phyloP scores from a whole-genome alignment of 2,113 vertebrate species.

The Ochotona princeps region DNA sequence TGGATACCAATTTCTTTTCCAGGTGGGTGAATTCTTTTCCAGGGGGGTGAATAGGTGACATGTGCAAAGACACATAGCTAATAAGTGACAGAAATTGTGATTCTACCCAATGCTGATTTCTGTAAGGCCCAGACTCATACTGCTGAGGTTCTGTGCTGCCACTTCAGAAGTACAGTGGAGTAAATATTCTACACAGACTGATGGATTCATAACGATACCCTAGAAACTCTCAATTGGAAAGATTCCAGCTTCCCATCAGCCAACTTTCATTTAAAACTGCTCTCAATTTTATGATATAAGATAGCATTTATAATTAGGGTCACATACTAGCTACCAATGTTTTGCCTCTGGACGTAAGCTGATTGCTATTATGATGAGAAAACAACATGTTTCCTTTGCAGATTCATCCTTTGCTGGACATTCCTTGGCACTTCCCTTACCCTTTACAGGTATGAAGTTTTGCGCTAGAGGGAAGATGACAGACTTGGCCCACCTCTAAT shows the following conservation, averaged over 20 bases:
- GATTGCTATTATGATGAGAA: conserved; percentile 23
- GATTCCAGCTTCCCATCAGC: background rate
- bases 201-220: background rate
- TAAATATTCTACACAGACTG: background rate
- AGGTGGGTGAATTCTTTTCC: conserved; percentile 2
- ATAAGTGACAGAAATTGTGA: background rate
- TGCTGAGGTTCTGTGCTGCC: background rate
- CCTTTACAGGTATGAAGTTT: background rate
- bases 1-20: conserved; percentile 21
- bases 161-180: background rate
- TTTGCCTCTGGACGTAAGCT: background rate
- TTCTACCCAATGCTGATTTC: background rate
- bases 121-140: background rate
- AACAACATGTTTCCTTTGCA: background rate
- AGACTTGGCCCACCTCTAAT: background rate
- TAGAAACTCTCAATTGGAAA: background rate
- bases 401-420: background rate
- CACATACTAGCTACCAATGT: background rate
- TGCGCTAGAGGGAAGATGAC: background rate
- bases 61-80: background rate
- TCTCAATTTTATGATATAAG: conserved; percentile 45
- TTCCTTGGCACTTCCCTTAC: background rate
- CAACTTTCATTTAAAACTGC: conserved; percentile 28
- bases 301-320: conserved; percentile 44
- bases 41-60: background rate